Base-by-base conservation (phyloP, 2,113 vertebrate species). In the Agapornis roseicollis region DNA sequence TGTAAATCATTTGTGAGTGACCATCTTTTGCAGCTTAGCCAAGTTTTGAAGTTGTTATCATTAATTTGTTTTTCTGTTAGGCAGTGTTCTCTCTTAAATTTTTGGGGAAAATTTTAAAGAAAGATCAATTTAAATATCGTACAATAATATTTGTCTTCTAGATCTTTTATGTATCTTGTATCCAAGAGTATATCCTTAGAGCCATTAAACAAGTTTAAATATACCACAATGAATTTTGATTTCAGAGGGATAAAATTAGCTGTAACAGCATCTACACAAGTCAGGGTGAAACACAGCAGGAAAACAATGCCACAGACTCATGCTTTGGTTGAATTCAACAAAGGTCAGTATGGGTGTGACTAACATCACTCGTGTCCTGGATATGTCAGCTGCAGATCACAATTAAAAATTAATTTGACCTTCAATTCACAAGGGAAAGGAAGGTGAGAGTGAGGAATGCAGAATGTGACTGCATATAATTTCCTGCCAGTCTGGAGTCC, bases 271-370 rank as follows among this genome's bases (percentile, higher is more conserved):
- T 55, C 64, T 81, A 73, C 5, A 44, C 3, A 52, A 65, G 63
- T 11, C 11, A 33, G 16, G 6, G 3, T 46, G 60, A 47, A 86
- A 47, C 28, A 65, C 2, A 35, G 9, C 13, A 78, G 79, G 42
- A 50, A 88, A 77, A 78, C 15, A 27, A 73, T 76, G 19, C 6
- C 35, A n/a, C 15, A 18, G 28, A 65, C 63, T 47, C 1, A 0
- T 82, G 58, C 52, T 63, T 81, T 1, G 1, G 4, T 33, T 82
- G n/a, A 86, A 85, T 53, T 7, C 0, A 0, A 18, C 17, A 69
- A 50, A 83, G 20, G 37, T 77, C 41, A 69, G 8, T 39, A 33
- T 19, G 78, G 23, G 25, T 84, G 31, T 58, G 71, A 49, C 42
- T 73, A 37, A 84, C 87, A 87, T 85, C 23, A 55, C 10, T 76